Conservation (phyloP, 2,797 vertebrate species). For the Xyrichtys novacula region DNA sequence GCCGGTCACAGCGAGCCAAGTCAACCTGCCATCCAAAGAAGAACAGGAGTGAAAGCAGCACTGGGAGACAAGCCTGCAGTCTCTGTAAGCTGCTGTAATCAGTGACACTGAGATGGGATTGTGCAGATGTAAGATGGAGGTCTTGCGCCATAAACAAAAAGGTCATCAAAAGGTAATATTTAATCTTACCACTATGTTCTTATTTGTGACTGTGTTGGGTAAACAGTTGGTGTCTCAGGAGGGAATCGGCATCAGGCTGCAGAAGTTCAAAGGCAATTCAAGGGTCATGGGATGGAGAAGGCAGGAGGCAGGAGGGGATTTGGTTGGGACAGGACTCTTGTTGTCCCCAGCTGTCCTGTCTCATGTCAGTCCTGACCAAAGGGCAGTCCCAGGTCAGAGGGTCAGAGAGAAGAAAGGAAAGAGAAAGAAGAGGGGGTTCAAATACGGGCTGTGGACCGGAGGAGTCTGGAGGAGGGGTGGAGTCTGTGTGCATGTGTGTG, state of each 20-base stretch:
- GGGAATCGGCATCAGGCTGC: conserved; percentile 37
- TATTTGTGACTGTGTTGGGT: conserved; percentile 51
- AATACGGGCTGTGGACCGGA: conserved; percentile 58
- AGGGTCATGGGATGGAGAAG: conserved; percentile 71
- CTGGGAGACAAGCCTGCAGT: conserved; percentile 26
- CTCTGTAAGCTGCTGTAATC: conserved; percentile 49
- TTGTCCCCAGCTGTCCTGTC: conserved; percentile 83
- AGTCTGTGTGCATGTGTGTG: conserved; percentile 37
- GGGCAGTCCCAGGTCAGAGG: conserved; percentile 63
- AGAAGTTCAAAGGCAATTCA: conserved; percentile 76
- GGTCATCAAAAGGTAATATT: conserved; percentile 30
- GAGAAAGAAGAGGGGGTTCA: conserved; percentile 65
- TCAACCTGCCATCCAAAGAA: conserved; percentile 51
- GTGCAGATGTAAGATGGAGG: conserved; percentile 47
- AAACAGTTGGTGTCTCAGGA: conserved; percentile 59
- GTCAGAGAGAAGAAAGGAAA: conserved; percentile 76
- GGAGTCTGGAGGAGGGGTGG: conserved; percentile 38
- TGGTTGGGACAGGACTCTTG: conserved; percentile 67
- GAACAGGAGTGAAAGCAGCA: conserved; percentile 30
- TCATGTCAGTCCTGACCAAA: conserved; percentile 49
- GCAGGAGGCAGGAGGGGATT: conserved; percentile 59
- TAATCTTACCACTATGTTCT: conserved; percentile 42
- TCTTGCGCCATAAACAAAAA: conserved; percentile 44
- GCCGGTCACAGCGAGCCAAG: conserved; percentile 34
- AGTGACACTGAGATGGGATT: conserved; percentile 54